These are phyloP conservation scores for Pygathrix nemaeus DNA, from an alignment of 2,113 vertebrate species.

Conservation along the genomic window DNA sequence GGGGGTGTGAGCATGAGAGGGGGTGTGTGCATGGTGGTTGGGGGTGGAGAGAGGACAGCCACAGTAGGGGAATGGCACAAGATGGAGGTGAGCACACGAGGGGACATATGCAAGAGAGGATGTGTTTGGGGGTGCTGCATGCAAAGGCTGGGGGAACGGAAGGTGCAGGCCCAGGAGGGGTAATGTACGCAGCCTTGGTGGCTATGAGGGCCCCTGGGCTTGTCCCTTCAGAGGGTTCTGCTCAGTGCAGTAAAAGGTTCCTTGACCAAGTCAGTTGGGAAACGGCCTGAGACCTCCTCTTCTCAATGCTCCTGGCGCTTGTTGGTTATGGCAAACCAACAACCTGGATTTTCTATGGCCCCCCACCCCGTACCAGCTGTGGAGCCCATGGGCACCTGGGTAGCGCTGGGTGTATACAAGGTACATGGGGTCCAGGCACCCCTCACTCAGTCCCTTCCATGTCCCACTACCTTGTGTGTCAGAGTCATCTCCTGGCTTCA, in stretches of 20 bases:
- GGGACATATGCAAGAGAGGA: background rate
- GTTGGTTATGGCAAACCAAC: background rate
- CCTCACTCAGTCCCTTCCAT: background rate
- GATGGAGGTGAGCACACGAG: rapidly evolving
- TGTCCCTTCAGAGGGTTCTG: background rate
- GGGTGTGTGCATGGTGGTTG: rapidly evolving
- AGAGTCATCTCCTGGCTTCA: background rate
- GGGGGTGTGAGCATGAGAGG: too few relatives aligned
- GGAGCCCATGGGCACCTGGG: background rate
- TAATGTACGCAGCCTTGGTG: background rate
- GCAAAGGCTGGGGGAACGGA: background rate
- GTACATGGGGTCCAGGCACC: background rate
- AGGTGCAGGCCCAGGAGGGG: background rate
- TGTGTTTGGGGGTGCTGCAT: background rate
- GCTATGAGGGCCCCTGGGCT: too few relatives aligned
- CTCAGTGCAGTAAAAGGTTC: background rate
- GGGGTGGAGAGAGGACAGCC: background rate
- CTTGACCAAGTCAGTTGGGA: background rate
- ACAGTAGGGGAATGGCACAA: rapidly evolving
- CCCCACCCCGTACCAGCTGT: background rate
- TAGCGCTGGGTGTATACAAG: rapidly evolving
- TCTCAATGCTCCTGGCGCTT: background rate
- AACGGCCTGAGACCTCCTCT: background rate
- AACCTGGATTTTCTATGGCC: background rate
- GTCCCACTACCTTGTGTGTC: background rate